These are phyloP conservation scores for Uloborus plumipes DNA, from an alignment of 2,888 invertebrate genomes.

Conservation along the genomic window DNA sequence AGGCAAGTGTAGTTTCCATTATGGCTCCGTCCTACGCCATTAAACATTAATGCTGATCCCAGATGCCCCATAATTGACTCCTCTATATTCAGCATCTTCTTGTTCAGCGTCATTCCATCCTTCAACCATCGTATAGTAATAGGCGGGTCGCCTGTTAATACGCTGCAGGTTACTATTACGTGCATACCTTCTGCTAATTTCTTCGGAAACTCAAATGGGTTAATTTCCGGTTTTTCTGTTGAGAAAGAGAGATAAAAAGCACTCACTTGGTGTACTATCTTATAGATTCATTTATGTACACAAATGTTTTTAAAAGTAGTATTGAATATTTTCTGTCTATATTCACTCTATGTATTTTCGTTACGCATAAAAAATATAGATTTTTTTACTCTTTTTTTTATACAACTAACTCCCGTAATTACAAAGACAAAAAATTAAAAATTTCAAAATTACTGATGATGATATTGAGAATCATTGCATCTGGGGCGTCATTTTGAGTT, in stretches of 20 bases:
- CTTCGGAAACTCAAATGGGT: constrained; percentile 64
- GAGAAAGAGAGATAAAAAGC: neutral
- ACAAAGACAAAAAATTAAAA: no score
- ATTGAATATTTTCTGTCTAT: no score
- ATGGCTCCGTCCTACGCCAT: constrained; percentile 62
- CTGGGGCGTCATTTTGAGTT: no score
- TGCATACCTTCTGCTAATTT: constrained; percentile 65
- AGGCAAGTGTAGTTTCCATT: constrained; percentile 66
- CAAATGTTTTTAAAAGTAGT: no score
- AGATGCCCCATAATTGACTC: constrained; percentile 64
- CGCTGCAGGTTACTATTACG: constrained; percentile 67
- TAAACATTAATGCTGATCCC: constrained; percentile 64
- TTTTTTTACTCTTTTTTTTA: no score
- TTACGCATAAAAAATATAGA: no score
- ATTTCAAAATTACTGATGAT: no score
- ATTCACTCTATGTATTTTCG: no score
- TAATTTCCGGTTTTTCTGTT: constrained; percentile 60
- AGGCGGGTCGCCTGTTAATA: constrained; percentile 68
- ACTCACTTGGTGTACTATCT: neutral
- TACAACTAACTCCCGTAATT: no score
- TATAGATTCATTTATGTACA: no score
- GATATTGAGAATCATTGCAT: no score
- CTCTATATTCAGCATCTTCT: constrained; percentile 61
- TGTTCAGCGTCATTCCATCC: constrained; percentile 63
- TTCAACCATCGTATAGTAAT: constrained; percentile 66